Evolutionary conservation across 2,888 invertebrate genomes (phyloP).

Genomic region (Onchidella celtica): DNA sequence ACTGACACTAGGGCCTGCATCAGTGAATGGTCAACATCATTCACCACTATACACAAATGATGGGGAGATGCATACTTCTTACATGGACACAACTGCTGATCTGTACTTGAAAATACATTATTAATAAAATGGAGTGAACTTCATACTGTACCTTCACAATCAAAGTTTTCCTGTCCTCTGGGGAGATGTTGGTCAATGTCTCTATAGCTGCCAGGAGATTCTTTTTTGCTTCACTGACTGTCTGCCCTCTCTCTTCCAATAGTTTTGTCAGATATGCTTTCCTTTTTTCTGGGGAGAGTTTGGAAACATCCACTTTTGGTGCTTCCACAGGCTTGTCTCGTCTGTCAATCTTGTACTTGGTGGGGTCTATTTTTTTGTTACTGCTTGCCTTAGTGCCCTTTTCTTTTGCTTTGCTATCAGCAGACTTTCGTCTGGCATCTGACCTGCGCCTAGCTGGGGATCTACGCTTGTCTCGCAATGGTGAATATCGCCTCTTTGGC

Average conservation of each 20-base stretch:
- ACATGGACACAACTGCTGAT: too few species aligned
- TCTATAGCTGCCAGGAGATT: neutral
- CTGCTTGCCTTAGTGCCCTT: neutral
- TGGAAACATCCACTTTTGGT: constrained; percentile 30
- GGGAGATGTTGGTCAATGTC: neutral
- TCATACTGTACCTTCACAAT: constrained; percentile 25
- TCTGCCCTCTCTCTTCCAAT: neutral
- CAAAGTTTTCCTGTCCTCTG: neutral
- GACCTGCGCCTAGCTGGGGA: constrained; percentile 5
- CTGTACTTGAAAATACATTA: too few species aligned
- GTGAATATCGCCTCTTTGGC: neutral
- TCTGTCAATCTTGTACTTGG: neutral
- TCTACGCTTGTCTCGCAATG: neutral
- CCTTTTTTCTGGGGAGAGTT: constrained; percentile 3
- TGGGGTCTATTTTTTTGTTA: neutral
- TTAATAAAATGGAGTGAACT: too few species aligned
- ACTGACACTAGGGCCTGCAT: too few species aligned
- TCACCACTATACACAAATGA: too few species aligned
- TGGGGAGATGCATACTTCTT: too few species aligned
- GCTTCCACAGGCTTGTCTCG: neutral
- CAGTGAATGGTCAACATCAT: too few species aligned
- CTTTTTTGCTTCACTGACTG: neutral
- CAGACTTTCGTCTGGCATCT: neutral
- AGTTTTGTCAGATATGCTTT: constrained; percentile 31
- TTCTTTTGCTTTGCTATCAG: neutral